phyloP scores from a whole-genome alignment of 2,797 vertebrate species.

The Enteromius thamalakanensis region DNA sequence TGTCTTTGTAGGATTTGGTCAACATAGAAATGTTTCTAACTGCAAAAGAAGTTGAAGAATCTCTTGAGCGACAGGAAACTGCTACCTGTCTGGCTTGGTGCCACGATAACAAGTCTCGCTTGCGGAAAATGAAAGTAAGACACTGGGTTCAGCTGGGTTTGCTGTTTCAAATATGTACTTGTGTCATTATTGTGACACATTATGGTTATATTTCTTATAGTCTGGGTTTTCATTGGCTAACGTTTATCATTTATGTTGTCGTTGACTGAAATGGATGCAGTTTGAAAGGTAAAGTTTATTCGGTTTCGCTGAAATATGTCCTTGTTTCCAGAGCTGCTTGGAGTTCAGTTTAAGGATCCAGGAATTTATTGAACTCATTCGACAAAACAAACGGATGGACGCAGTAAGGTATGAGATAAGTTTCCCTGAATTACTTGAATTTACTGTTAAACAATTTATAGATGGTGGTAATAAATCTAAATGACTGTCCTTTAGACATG shows the following conservation, averaged over 20 bases:
- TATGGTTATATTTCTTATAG: background rate
- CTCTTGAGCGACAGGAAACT: conserved; percentile 95
- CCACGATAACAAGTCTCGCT: conserved; percentile 98
- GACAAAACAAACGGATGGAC: conserved; percentile 99
- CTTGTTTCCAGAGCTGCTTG: conserved; percentile 89
- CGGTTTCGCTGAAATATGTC: conserved; percentile 44
- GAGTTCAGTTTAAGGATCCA: conserved; percentile 99
- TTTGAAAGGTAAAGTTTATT: conserved; percentile 2
- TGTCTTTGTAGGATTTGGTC: conserved; percentile 88
- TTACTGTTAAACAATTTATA: background rate
- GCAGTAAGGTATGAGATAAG: conserved; percentile 89
- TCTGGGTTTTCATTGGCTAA: background rate
- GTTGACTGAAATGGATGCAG: background rate
- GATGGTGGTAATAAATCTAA: background rate
- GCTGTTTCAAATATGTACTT: background rate
- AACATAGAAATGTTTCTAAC: conserved; percentile 99
- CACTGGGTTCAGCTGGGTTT: background rate
- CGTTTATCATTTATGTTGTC: background rate
- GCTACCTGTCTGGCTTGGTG: conserved; percentile 98
- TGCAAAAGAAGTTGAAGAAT: conserved; percentile 98
- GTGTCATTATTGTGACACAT: background rate
- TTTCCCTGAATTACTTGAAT: background rate
- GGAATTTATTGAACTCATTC: conserved; percentile 98
- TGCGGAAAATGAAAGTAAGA: conserved; percentile 98
- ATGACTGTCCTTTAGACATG: conserved; percentile 81